Evolutionary conservation across 1,140 invertebrate species (phyloP), one percentile per base, ranked within the genome.

Genomic region (Drosophila repleta): DNA sequence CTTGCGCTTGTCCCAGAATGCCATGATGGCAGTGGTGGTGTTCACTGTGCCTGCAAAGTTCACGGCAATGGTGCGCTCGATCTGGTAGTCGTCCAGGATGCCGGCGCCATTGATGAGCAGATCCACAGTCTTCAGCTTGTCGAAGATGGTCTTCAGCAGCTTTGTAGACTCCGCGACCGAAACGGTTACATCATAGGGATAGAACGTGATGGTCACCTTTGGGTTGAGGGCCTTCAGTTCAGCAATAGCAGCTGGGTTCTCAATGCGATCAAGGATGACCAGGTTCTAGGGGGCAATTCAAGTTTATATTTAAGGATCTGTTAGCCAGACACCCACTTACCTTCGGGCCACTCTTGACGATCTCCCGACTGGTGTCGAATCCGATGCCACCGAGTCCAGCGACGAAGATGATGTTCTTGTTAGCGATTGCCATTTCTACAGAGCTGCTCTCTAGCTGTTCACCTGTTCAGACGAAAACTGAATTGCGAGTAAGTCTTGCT

Each of bases 1-100:
- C 65, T 93, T 93, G 35, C 94, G 92, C 76, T 92, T 94, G 21
- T 93, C 93, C 94, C 95, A 94, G 58, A 85, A 88, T 11, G 87
- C 76, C 72, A 91, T 21, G 1, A 88, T 90, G 52, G 81, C 85
- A 0, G 90, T 76, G 3, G 85, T 91, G 20, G 90, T 91, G 18
- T 90, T 81, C 6, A 91, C 90, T 49, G 90, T 39, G 0, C 90
- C 90, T 2, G 90, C 78, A 35, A 90, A 91, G 41, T 91, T 91
- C 0, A 91, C 80, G 13, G 90, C 90, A 32, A 91, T 90, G n/a
- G 89, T 91, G 11, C 83, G 73, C 53, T 91, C 90, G 43, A 90
- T 79, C 67, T 90, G 70, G 18, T 84, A 58, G 43, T 91, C 90
- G 24, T 87, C 74, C 20, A 91, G 64, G n/a, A 91, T 89, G 8